Conservation (phyloP, 2,888 invertebrate genomes). For the Alloscopus bannaensis region DNA sequence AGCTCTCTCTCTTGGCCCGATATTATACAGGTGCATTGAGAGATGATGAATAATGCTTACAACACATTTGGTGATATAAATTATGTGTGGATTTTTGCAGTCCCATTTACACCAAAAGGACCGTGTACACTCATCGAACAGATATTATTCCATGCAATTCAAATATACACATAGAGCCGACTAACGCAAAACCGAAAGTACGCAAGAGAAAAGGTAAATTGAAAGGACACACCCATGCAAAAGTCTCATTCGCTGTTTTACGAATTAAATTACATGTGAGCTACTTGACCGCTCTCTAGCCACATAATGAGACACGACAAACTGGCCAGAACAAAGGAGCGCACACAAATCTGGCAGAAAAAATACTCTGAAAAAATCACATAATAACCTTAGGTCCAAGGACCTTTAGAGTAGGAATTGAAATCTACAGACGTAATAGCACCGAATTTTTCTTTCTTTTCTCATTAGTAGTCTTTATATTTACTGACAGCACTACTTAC, state of each 20-base stretch:
- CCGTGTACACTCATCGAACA: too few species aligned
- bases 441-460: background rate
- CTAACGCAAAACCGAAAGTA: background rate
- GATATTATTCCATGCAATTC: too few species aligned
- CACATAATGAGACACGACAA: constrained; percentile 24
- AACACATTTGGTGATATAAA: too few species aligned
- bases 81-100: too few species aligned
- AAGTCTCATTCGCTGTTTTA: constrained; percentile 29
- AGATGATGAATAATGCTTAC: too few species aligned
- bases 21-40: too few species aligned
- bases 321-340: background rate
- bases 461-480: background rate
- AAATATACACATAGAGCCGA: too few species aligned
- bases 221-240: constrained; percentile 47
- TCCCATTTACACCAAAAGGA: too few species aligned
- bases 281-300: constrained; percentile 41
- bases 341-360: background rate
- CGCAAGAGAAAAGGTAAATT: too few species aligned
- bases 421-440: background rate
- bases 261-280: constrained; percentile 39
- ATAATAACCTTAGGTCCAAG: constrained; percentile 53
- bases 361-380: constrained; percentile 3
- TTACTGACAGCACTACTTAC: constrained; percentile 8
- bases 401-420: constrained; percentile 12
- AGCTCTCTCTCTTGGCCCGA: too few species aligned